A percentile compares a stretch with the other conserved stretches of the same genome.
Evolutionary conservation across 2,888 invertebrate genomes (phyloP).

Genomic region (Volucella inflata): DNA sequence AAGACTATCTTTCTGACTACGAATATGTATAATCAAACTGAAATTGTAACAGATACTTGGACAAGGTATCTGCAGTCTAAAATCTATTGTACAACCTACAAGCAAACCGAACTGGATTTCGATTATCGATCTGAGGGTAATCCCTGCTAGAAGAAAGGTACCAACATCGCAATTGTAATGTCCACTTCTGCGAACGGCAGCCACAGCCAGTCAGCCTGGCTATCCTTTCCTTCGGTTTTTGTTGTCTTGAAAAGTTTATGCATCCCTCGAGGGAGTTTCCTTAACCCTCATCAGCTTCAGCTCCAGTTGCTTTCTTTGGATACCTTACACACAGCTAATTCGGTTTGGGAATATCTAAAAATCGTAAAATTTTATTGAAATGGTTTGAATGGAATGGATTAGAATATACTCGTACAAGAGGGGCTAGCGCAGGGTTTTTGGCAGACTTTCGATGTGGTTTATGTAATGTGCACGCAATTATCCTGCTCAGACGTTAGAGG

Average conservation of each 20-base stretch:
- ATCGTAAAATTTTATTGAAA: constrained; percentile 73
- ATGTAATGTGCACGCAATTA: constrained; percentile 70
- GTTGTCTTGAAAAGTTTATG: constrained; percentile 39
- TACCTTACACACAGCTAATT: constrained; percentile 35
- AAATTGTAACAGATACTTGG: constrained; percentile 53
- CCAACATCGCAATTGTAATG: constrained; percentile 44
- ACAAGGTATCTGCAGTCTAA: neutral
- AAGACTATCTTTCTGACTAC: constrained; percentile 28
- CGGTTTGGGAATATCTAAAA: constrained; percentile 70
- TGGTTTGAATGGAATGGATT: constrained; percentile 39
- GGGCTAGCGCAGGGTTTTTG: neutral
- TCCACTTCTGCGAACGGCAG: constrained; percentile 29
- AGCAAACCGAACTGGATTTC: constrained; percentile 46
- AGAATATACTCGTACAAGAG: neutral
- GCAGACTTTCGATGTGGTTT: constrained; percentile 56
- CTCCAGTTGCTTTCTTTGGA: no score
- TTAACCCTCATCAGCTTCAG: neutral
- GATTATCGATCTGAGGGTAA: constrained; percentile 56
- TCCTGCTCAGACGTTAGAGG: constrained; percentile 39
- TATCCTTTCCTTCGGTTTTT: neutral
- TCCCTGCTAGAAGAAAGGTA: constrained; percentile 13
- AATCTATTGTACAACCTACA: constrained; percentile 6
- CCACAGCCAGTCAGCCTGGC: neutral
- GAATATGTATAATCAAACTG: constrained; percentile 31
- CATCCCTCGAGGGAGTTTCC: constrained; percentile 38